A percentile compares a stretch with the other conserved stretches of the same genome.
phyloP scores from a whole-genome alignment of 1,140 invertebrate species.

The Stegodyphus dumicola region DNA sequence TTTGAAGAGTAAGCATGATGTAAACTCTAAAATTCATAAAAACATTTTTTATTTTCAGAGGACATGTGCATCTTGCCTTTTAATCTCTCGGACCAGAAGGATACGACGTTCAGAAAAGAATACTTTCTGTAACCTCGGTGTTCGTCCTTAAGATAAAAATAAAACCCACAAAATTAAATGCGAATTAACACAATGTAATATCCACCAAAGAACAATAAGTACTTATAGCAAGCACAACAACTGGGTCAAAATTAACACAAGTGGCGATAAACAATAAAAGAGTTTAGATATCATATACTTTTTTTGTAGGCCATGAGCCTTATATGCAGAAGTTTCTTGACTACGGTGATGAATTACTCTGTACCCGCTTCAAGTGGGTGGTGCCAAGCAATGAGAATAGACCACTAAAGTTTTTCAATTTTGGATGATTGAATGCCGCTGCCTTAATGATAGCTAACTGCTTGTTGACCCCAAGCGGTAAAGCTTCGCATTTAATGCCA shows the following conservation, averaged over 20 bases:
- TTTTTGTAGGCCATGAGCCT: conserved; percentile 35
- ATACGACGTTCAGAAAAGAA: background rate
- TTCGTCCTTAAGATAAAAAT: background rate
- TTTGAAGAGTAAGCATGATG: background rate
- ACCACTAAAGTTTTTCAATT: conserved; percentile 13
- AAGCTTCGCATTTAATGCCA: too few species aligned
- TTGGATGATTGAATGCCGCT: conserved; percentile 18
- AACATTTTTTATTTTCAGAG: background rate
- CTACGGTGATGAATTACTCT: conserved; percentile 25
- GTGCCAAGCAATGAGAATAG: conserved; percentile 34
- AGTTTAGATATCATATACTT: background rate
- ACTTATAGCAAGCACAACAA: background rate
- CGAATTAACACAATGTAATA: conserved; percentile 23
- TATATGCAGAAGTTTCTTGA: conserved; percentile 35
- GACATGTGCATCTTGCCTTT: background rate
- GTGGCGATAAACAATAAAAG: conserved; percentile 17
- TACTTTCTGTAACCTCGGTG: background rate
- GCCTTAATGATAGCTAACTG: conserved; percentile 15
- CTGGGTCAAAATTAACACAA: conserved; percentile 38
- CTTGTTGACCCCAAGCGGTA: background rate
- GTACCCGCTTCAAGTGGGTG: conserved; percentile 34
- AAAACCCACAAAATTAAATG: background rate
- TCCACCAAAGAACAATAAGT: conserved; percentile 33
- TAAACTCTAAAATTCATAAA: background rate
- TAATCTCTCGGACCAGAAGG: background rate